Conservation (phyloP, 1,140 invertebrate genomes). For the Scaptomyza montana region DNA sequence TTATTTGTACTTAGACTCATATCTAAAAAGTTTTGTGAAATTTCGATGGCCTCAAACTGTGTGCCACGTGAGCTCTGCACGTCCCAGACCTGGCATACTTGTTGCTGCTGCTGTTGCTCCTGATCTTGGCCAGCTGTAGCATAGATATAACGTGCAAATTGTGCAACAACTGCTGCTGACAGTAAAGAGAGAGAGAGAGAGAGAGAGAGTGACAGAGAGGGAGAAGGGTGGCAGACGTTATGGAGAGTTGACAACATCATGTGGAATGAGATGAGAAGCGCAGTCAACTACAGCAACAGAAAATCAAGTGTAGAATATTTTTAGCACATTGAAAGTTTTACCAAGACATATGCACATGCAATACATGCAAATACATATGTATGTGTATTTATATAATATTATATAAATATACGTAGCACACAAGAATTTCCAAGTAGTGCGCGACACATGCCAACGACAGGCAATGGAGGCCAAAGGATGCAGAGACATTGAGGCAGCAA, state of each 20-base stretch:
- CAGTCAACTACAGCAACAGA: constrained; percentile 9
- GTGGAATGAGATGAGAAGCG: constrained; percentile 1
- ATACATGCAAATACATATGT: constrained; percentile 1
- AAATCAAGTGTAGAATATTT: constrained; percentile 44
- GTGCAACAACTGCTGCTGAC: constrained; percentile 2
- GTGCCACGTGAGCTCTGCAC: not conserved
- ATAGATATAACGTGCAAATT: constrained; percentile 1
- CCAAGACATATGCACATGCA: not conserved
- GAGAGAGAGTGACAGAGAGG: too few species aligned
- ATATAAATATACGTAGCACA: too few species aligned
- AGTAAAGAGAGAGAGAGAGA: not conserved
- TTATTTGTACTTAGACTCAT: too few species aligned
- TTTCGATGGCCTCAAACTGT: too few species aligned
- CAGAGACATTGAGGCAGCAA: constrained; percentile 38
- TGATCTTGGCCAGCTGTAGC: constrained; percentile 28
- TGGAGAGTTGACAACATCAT: not conserved
- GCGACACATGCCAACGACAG: constrained; percentile 24
- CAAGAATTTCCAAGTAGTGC: constrained; percentile 16
- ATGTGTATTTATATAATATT: not conserved
- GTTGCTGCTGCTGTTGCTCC: constrained; percentile 13
- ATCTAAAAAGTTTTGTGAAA: too few species aligned
- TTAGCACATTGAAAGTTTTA: constrained; percentile 24
- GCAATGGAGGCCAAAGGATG: constrained; percentile 17
- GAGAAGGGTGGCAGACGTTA: not conserved
- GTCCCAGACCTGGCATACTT: constrained; percentile 27